phyloP scores from a whole-genome alignment of 2,888 invertebrate genomes.

The Scaptomyza tumidula region DNA sequence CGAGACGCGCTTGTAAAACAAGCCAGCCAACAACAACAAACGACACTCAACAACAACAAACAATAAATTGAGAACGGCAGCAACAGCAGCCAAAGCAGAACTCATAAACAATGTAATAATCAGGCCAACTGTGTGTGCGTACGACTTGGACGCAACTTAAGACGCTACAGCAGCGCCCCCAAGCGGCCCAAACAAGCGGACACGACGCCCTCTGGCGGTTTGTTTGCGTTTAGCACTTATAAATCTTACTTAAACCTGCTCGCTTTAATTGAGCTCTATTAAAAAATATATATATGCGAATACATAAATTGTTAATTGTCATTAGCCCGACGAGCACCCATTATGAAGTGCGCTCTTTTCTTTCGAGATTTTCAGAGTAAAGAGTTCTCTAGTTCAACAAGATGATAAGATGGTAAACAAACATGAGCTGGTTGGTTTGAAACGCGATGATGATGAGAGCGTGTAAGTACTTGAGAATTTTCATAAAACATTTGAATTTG shows the following conservation, averaged over 20 bases:
- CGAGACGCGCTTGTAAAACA: slow-evolving; percentile 75
- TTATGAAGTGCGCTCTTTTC: slow-evolving; percentile 7
- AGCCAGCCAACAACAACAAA: slow-evolving; percentile 56
- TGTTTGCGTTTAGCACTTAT: slow-evolving; percentile 50
- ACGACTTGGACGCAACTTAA: slow-evolving; percentile 45
- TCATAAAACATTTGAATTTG: background rate
- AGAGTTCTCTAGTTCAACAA: slow-evolving; percentile 14
- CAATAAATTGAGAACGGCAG: slow-evolving; percentile 66
- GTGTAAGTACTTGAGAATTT: background rate
- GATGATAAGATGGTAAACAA: background rate
- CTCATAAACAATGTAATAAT: slow-evolving; percentile 78
- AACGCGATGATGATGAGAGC: slow-evolving; percentile 2
- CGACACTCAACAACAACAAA: slow-evolving; percentile 51
- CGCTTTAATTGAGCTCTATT: slow-evolving; percentile 71
- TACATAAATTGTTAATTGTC: slow-evolving; percentile 63
- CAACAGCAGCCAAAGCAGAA: slow-evolving; percentile 36
- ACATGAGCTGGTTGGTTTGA: background rate
- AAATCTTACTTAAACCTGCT: slow-evolving; percentile 73
- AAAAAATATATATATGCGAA: slow-evolving; percentile 50
- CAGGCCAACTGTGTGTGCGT: slow-evolving; percentile 64
- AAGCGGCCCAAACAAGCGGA: slow-evolving; percentile 27
- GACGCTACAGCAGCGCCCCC: slow-evolving; percentile 43
- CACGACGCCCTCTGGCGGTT: slow-evolving; percentile 43
- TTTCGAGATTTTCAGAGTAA: background rate
- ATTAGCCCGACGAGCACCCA: slow-evolving; percentile 37